These are phyloP conservation scores for Drosophila guanche DNA, from an alignment of 1,140 invertebrate genomes.

Conservation along the genomic window DNA sequence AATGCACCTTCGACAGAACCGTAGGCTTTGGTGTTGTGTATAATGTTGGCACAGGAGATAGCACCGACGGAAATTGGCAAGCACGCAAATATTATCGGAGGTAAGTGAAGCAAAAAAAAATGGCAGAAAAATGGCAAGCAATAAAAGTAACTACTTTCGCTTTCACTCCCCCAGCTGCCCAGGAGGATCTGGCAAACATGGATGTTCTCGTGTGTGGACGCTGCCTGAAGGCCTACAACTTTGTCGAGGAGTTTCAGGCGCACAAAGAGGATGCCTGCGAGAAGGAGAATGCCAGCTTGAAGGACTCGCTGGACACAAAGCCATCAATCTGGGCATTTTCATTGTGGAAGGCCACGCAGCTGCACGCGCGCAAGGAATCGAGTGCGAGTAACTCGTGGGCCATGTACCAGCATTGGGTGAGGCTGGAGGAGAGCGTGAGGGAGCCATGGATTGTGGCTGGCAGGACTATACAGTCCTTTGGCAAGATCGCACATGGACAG, in stretches of 20 bases:
- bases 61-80: conserved; percentile 88
- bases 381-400: conserved; percentile 88
- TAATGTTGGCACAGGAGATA: conserved; percentile 83
- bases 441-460: conserved; percentile 91
- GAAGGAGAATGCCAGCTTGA: conserved; percentile 85
- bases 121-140: conserved; percentile 4
- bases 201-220: conserved; percentile 92
- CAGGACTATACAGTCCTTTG: conserved; percentile 88
- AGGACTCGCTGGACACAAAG: conserved; percentile 88
- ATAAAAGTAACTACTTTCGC: not conserved
- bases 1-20: conserved; percentile 32
- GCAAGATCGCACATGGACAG: conserved; percentile 84
- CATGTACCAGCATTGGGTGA: conserved; percentile 92
- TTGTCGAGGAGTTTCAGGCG: conserved; percentile 90
- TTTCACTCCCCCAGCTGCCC: conserved; percentile 84
- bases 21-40: conserved; percentile 51
- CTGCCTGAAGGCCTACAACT: conserved; percentile 91
- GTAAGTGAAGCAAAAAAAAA: conserved; percentile 79
- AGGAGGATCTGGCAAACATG: conserved; percentile 89
- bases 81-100: conserved; percentile 87
- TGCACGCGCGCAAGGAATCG: conserved; percentile 84
- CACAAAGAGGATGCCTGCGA: conserved; percentile 88
- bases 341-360: conserved; percentile 89
- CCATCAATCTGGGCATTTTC: conserved; percentile 93
- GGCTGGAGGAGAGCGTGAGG: conserved; percentile 88